A percentile compares a stretch with the other conserved stretches of the same genome.
These are phyloP conservation scores for Baronia brevicornis DNA, from an alignment of 2,888 invertebrate genomes.

Conservation along the genomic window DNA sequence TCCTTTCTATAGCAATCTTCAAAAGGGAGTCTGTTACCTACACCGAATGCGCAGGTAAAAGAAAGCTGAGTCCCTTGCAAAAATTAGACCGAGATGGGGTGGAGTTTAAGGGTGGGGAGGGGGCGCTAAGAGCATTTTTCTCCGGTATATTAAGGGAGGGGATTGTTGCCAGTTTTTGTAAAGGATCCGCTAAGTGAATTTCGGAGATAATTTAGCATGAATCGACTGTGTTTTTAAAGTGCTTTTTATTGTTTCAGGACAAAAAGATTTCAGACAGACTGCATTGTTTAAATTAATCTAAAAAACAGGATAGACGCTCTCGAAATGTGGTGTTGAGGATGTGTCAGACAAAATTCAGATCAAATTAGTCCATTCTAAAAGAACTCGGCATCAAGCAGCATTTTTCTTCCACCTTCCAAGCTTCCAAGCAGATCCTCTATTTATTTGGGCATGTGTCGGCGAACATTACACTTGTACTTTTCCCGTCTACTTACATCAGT, in stretches of 20 bases:
- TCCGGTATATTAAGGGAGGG: slow-evolving; percentile 34
- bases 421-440: too few relatives aligned
- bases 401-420: too few relatives aligned
- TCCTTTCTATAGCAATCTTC: slow-evolving; percentile 37
- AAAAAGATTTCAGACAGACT: too few relatives aligned
- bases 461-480: too few relatives aligned
- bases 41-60: slow-evolving; percentile 48
- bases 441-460: too few relatives aligned
- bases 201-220: slow-evolving; percentile 38
- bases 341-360: too few relatives aligned
- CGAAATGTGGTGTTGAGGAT: too few relatives aligned
- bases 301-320: too few relatives aligned
- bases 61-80: slow-evolving; percentile 60
- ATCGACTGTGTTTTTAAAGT: slow-evolving; percentile 18
- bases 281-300: too few relatives aligned
- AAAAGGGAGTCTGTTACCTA: slow-evolving; percentile 38
- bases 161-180: slow-evolving; percentile 50
- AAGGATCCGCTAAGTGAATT: slow-evolving; percentile 55
- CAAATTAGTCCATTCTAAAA: too few relatives aligned
- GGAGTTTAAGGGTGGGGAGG: slow-evolving; percentile 23
- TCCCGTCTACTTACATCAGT: too few relatives aligned
- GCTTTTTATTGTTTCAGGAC: slow-evolving; percentile 19
- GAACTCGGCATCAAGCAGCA: too few relatives aligned
- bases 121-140: slow-evolving; percentile 50
- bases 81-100: slow-evolving; percentile 44